These are phyloP conservation scores for Podarcis muralis DNA, from an alignment of 2,113 vertebrate species.

Conservation along the genomic window DNA sequence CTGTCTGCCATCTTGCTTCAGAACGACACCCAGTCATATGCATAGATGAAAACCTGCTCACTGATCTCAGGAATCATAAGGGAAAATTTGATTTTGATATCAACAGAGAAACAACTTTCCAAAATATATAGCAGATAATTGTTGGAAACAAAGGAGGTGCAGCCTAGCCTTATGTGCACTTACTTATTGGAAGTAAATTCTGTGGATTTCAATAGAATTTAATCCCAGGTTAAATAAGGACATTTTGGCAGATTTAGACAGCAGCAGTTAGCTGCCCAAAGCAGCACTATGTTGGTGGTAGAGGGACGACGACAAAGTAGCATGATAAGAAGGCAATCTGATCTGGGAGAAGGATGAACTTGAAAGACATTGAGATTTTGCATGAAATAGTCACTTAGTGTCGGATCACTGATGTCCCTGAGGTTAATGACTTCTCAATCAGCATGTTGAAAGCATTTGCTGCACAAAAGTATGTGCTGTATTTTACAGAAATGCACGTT, in stretches of 20 bases:
- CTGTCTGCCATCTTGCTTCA: too few relatives aligned
- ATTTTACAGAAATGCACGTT: conserved; percentile 31
- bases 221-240: neutral
- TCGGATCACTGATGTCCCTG: neutral
- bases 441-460: neutral
- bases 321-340: neutral
- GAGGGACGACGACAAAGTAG: neutral
- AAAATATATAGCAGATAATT: too few relatives aligned
- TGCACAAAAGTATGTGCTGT: rapidly evolving
- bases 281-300: neutral
- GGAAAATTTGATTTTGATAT: too few relatives aligned
- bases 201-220: neutral
- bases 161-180: too few relatives aligned
- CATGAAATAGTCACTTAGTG: neutral
- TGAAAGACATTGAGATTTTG: conserved; percentile 3
- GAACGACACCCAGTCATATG: too few relatives aligned
- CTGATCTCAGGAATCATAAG: too few relatives aligned
- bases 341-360: neutral
- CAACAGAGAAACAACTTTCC: too few relatives aligned
- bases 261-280: neutral
- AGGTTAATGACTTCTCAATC: conserved; percentile 31
- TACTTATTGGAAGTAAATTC: too few relatives aligned
- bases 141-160: too few relatives aligned
- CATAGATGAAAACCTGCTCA: too few relatives aligned
- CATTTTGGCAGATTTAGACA: neutral